Conservation (phyloP, 2,113 vertebrate species). For the Ptilorrhoa leucosticta region DNA sequence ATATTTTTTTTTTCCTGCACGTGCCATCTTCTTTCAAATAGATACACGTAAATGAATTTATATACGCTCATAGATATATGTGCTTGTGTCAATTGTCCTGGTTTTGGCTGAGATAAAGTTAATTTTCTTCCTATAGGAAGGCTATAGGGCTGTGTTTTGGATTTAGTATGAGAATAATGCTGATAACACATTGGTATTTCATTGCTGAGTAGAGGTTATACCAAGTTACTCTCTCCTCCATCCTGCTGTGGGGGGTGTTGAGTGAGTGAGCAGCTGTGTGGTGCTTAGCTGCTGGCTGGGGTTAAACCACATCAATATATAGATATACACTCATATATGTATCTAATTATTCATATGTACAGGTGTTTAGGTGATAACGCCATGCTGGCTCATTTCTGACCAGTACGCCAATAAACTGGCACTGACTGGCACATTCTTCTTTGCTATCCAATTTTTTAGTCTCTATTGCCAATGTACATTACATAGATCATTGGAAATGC, state of each 20-base stretch:
- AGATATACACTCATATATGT: background rate
- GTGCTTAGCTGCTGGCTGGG: background rate
- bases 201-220: background rate
- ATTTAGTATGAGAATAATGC: background rate
- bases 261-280: fast-evolving
- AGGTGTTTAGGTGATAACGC: background rate
- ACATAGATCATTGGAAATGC: background rate
- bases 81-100: background rate
- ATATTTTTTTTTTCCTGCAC: background rate
- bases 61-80: background rate
- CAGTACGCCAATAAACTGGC: background rate
- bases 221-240: background rate
- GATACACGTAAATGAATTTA: background rate
- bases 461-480: background rate
- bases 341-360: background rate
- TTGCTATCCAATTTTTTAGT: background rate
- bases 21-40: background rate
- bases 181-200: background rate
- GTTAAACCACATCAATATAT: background rate
- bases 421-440: background rate
- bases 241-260: background rate
- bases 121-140: background rate
- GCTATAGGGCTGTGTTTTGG: background rate
- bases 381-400: background rate
- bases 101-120: background rate